Evolutionary conservation across 2,888 invertebrate genomes (phyloP), one percentile per base, ranked within the genome.

Genomic region (Blomia tropicalis): DNA sequence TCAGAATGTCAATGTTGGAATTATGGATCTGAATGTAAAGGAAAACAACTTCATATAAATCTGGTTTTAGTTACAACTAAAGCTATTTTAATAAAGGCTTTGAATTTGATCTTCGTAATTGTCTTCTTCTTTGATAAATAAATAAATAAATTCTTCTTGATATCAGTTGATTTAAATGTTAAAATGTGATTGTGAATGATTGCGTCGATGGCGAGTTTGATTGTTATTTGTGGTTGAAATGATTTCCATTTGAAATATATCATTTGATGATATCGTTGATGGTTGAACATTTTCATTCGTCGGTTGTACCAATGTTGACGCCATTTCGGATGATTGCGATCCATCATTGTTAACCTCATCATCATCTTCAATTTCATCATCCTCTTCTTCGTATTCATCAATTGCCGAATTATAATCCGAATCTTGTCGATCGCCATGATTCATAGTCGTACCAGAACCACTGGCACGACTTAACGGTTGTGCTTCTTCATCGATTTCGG

Each of bases 331-430:
- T n/a, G n/a, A n/a, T n/a, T n/a, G n/a, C n/a, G n/a, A n/a, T n/a
- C n/a, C n/a, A n/a, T n/a, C n/a, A n/a, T 36, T 17, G 7, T 7
- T 36, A 17, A 17, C 17, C 36, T 36, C 36, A 36, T 36, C 36
- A 5, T 59, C 43, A 1, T 41, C 19, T 29, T 59, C 44, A n/a
- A n/a, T n/a, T 5, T 56, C 36, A 4, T 43, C 1, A 1, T 62
- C 62, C 5, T 19, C 54, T 41, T 64, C 61, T n/a, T 60, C 61
- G 11, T 64, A 61, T 44, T 56, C 58, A 44, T 51, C 60, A 22
- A 60, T 61, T 19, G 58, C 64, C 29, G 54, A 54, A 51, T 64
- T 60, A 44, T 63, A 63, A 60, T 63, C 59, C 30, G 59, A 54
- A 36, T 63, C 63, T 23, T 47, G 54, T 36, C 22, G 23, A 19